These are phyloP conservation scores for Neotragus pygmaeus DNA, from an alignment of 2,113 vertebrate genomes.

Conservation along the genomic window DNA sequence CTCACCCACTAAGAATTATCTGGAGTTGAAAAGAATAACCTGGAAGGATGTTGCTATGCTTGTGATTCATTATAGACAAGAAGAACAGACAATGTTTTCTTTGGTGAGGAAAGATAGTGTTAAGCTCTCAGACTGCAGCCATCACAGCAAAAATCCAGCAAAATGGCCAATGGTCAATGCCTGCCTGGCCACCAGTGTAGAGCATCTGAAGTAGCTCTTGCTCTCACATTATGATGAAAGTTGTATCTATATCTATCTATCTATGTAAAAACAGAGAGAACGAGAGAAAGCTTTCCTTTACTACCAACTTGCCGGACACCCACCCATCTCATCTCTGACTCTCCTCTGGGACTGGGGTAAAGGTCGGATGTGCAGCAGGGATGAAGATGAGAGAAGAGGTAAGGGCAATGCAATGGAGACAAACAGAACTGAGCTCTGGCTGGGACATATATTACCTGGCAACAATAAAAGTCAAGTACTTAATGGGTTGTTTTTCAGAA, in stretches of 20 bases:
- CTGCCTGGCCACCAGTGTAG: background rate
- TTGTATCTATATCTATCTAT: background rate
- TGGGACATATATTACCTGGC: background rate
- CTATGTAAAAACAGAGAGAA: background rate
- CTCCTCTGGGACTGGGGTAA: background rate
- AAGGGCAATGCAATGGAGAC: background rate
- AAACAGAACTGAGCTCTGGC: background rate
- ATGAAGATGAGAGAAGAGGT: background rate
- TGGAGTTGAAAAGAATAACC: background rate
- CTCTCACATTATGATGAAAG: background rate
- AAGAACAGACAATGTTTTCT: background rate
- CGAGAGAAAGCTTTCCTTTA: background rate
- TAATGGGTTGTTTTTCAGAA: background rate
- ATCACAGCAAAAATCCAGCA: background rate
- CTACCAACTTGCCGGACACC: background rate
- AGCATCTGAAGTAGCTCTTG: background rate
- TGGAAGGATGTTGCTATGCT: background rate
- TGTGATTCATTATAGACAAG: background rate
- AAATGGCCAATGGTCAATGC: background rate
- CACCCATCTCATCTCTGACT: background rate
- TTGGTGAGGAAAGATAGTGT: background rate
- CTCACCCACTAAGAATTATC: background rate
- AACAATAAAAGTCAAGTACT: background rate
- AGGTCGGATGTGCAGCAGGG: background rate
- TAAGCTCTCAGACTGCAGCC: background rate